Conservation (phyloP, 23 tunicate genomes). For the Trididemnum nubilum region DNA sequence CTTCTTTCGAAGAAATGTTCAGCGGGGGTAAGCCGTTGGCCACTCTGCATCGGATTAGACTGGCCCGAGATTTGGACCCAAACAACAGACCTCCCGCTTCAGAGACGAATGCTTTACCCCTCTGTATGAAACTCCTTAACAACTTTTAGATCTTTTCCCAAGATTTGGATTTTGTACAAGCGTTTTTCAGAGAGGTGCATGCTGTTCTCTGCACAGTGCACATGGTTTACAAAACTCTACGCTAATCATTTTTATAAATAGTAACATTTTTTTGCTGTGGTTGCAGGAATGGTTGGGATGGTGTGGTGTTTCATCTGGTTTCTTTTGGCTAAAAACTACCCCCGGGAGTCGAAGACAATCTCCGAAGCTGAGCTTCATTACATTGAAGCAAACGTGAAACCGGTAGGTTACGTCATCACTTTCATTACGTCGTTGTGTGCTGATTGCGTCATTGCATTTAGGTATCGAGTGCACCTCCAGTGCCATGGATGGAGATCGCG, state of each 20-base stretch:
- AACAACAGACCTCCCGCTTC: background rate
- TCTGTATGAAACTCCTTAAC: too few relatives aligned
- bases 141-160: too few relatives aligned
- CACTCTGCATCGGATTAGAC: background rate
- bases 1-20: too few relatives aligned
- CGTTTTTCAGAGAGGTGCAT: too few relatives aligned
- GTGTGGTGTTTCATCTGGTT: slow-evolving; percentile 91
- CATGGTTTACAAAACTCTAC: too few relatives aligned
- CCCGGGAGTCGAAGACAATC: slow-evolving; percentile 68
- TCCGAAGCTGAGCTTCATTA: slow-evolving; percentile 50
- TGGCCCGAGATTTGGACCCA: background rate
- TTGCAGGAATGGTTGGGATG: slow-evolving; percentile 63
- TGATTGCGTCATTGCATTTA: too few relatives aligned
- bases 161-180: too few relatives aligned
- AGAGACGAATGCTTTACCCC: too few relatives aligned
- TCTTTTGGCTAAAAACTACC: slow-evolving; percentile 58
- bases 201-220: too few relatives aligned
- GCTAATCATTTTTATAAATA: too few relatives aligned
- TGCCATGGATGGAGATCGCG: slow-evolving; percentile 88
- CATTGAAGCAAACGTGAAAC: slow-evolving; percentile 61
- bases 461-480: background rate
- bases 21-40: background rate
- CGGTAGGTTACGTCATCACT: slow-evolving; percentile 40
- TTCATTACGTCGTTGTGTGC: too few relatives aligned
- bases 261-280: too few relatives aligned